Evolutionary conservation across 2,888 invertebrate genomes (phyloP), one percentile per base, ranked within the genome.

Genomic region (Nematopogon swammerdamellus): DNA sequence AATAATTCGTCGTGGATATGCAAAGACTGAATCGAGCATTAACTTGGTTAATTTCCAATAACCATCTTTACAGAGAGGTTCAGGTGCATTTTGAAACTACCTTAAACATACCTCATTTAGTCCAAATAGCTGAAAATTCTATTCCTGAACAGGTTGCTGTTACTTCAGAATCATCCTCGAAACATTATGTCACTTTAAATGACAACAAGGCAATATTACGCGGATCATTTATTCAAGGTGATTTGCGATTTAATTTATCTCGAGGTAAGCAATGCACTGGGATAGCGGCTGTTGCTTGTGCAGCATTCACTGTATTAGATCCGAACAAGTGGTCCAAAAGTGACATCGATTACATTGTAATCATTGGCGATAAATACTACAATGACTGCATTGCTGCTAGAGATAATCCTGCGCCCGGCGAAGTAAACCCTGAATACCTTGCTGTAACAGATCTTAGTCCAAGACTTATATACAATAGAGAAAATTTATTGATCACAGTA

Each of bases 1-100:
- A 52, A 56, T 50, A 54, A 44, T 56, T 58, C 42, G 49, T 52
- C 17, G 49, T 58, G 18, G 53, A 58, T 48, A 52, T 57, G 46
- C 43, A 49, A 46, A 55, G 49, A 55, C 19, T 57, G 20, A 52
- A 53, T 43, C 42, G 5, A 48, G 52, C 56, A n/a, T 52, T 58
- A 51, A 50, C 45, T 47, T 52, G 48, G 52, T 52, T 52, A 52
- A 52, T 20, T 52, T 46, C 50, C 18, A 51, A 51, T 25, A 51
- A 51, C 25, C 44, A 50, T 51, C 51, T 51, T 50, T 44, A 51
- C 25, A 51, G 30, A 44, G 51, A 51, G 52, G 51, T 51, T 51
- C 19, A 52, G 18, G 50, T 19, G 20, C 20, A 51, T 51, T 51
- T 51, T 51, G 42, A 50, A 45, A 48, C 48, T 44, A 48, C 48